Conservation (phyloP, 2,113 vertebrate species). For the Varanus komodoensis region DNA sequence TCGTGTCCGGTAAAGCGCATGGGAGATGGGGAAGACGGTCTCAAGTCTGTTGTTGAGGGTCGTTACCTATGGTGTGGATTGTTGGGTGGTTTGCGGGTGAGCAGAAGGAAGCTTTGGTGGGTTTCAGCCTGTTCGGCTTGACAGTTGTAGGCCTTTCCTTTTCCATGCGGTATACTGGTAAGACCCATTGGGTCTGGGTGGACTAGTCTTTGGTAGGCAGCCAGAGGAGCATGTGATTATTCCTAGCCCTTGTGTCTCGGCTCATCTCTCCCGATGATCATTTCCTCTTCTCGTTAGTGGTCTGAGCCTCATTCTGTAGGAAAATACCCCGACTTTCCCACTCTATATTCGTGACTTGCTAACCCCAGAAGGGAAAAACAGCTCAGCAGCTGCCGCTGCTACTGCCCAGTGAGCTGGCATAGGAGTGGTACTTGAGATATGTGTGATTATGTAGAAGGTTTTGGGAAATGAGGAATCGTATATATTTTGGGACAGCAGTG, state of each 20-base stretch:
- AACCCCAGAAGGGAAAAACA: neutral
- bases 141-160: neutral
- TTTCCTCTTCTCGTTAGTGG: neutral
- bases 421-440: neutral
- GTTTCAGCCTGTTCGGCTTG: neutral
- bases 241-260: neutral
- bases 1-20: neutral
- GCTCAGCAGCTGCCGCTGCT: neutral
- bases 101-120: neutral
- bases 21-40: neutral
- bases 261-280: conserved; percentile 8
- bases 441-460: neutral
- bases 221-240: conserved; percentile 5
- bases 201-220: conserved; percentile 32
- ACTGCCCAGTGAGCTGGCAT: neutral
- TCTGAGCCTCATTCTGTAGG: neutral
- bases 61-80: neutral
- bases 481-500: neutral
- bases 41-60: conserved; percentile 27
- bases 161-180: conserved; percentile 36
- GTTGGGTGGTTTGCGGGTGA: neutral
- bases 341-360: neutral
- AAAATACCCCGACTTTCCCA: neutral
- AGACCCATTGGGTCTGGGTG: neutral
- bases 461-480: neutral